phyloP scores from a whole-genome alignment of 2,113 vertebrate genomes.

The Chlamydotis undulata region DNA sequence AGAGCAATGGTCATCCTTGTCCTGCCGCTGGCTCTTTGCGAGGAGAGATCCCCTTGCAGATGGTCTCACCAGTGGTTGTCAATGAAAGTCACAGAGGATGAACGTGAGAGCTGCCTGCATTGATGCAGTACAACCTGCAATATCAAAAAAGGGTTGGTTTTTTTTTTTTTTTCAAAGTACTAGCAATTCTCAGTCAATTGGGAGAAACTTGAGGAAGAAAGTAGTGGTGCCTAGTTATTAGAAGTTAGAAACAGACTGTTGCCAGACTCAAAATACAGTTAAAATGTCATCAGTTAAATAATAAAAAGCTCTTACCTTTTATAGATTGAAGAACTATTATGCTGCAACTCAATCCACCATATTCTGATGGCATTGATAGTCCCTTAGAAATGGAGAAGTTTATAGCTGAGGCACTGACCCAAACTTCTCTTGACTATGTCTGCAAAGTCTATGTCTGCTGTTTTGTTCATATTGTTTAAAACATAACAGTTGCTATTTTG shows the following conservation, averaged over 20 bases:
- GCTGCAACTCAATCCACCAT: not conserved
- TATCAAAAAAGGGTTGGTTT: not conserved
- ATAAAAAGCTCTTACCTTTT: not conserved
- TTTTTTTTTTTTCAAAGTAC: not conserved
- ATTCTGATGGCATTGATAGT: not conserved
- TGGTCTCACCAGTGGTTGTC: not conserved
- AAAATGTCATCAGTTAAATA: constrained; percentile 21
- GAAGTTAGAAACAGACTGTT: not conserved
- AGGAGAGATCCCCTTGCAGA: not conserved
- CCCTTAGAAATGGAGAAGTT: not conserved
- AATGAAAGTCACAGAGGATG: not conserved
- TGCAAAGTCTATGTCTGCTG: constrained; percentile 1
- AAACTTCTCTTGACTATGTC: not conserved
- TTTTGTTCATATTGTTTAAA: constrained; percentile 32
- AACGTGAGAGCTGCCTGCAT: not conserved
- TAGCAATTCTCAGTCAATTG: not conserved
- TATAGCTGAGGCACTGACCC: constrained; percentile 11
- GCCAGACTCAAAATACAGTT: not conserved
- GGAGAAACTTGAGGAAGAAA: not conserved
- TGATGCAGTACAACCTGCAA: not conserved
- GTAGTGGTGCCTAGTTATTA: not conserved
- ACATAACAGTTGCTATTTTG: constrained; percentile 44
- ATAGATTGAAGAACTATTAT: not conserved
- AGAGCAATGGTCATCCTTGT: not conserved
- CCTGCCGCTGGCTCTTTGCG: not conserved